Conservation (phyloP, 2,113 vertebrate species). For the Gnathonemus longibarbis region DNA sequence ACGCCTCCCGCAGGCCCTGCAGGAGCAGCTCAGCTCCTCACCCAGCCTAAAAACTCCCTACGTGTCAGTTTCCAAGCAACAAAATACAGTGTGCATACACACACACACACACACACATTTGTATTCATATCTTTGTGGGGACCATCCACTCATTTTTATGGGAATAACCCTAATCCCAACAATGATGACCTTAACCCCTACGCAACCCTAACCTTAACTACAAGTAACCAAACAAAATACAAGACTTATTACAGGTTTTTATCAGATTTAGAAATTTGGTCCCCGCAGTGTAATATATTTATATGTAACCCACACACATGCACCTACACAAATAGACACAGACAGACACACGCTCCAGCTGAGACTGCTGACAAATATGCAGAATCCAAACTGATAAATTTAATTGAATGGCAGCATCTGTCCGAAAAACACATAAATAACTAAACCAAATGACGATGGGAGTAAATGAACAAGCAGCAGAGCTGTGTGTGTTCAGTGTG, state of each 20-base stretch:
- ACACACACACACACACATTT: neutral
- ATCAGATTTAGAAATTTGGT: too few species aligned
- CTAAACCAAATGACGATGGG: neutral
- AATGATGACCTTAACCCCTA: too few species aligned
- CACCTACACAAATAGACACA: neutral
- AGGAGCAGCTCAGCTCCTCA: neutral
- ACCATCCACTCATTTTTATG: too few species aligned
- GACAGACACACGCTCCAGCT: neutral
- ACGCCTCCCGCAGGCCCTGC: neutral
- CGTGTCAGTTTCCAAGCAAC: neutral
- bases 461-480: neutral
- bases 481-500: neutral
- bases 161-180: too few species aligned
- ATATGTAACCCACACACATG: neutral
- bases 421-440: neutral
- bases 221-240: too few species aligned
- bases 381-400: neutral
- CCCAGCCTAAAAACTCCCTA: neutral
- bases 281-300: neutral
- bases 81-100: neutral
- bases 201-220: too few species aligned
- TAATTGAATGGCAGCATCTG: neutral
- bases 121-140: too few species aligned
- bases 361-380: neutral
- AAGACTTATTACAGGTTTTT: too few species aligned